Evolutionary conservation across 2,113 vertebrate genomes (phyloP), one percentile per base, ranked within the genome.

Genomic region (Forbesichthys papilliferus): DNA sequence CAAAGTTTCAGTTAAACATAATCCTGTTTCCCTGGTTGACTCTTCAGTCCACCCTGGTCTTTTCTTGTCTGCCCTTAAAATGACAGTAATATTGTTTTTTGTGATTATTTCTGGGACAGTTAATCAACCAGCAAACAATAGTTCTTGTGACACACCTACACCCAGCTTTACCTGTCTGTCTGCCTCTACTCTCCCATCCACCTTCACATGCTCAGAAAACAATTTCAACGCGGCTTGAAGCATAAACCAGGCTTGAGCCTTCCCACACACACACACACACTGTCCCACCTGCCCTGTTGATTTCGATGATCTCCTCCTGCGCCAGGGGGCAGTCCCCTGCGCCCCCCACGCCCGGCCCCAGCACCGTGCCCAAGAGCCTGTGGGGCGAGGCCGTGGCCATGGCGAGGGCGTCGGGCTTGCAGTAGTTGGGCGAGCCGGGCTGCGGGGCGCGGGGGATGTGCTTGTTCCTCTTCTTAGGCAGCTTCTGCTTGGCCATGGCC

Each of bases 401-500:
- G 47, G 92, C 93, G 18, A 94, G 84, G 59, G 92, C 93, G 0
- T 97, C 95, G 0, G 96, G 95, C 88, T 27, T 27, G 27, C 27
- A 27, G 27, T 27, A 27, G 27, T 27, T 27, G 27, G 27, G 27
- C 27, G 27, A 27, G 27, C 27, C 27, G 27, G 27, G 27, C 27
- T 27, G 27, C 27, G 27, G 27, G 27, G 27, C 27, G 87, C 96
- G 95, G 9, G 93, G 91, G 12, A 95, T 95, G 68, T 99, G 96
- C 92, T 99, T 99, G 84, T 98, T 98, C 77, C 96, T 95, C 86
- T 97, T 98, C 93, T 98, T 98, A 85, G 97, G 98, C 79, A 99
- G 93, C 93, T 99, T 99, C 92, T 99, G 98, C 90, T 99, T 99
- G 83, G 97, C 98, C 98, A 99, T 99, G 79, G 98, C 98, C 90